Conservation (phyloP, 1,140 invertebrate species). For the Papilio machaon region DNA sequence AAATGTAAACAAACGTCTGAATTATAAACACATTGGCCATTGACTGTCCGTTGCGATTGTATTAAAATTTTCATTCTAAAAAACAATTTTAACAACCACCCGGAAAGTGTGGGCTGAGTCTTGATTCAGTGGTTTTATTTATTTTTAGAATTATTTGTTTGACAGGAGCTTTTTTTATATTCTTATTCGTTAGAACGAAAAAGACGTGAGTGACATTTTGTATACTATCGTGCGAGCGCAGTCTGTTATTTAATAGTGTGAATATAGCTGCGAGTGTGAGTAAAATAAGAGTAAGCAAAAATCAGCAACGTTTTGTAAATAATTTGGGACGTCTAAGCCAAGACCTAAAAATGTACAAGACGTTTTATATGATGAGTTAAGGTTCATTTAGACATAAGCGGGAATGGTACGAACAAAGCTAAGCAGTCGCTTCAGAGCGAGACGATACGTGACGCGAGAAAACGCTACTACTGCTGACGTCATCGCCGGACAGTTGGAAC, state of each 20-base stretch:
- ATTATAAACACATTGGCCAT: slow-evolving; percentile 27
- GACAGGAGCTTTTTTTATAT: neutral
- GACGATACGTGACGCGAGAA: too few relatives aligned
- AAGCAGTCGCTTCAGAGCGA: too few relatives aligned
- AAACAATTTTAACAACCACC: slow-evolving; percentile 28
- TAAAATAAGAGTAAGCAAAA: too few relatives aligned
- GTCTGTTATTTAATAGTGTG: neutral
- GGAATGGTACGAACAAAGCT: too few relatives aligned
- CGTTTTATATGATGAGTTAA: too few relatives aligned
- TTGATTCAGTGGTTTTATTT: neutral
- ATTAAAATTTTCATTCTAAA: slow-evolving; percentile 29
- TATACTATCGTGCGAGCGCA: neutral
- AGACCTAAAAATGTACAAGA: too few relatives aligned
- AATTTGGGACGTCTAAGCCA: too few relatives aligned
- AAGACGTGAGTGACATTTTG: neutral
- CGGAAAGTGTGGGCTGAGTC: slow-evolving; percentile 3
- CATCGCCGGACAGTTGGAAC: too few relatives aligned
- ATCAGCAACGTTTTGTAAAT: too few relatives aligned
- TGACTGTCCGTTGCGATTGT: slow-evolving; percentile 15
- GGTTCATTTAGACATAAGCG: too few relatives aligned
- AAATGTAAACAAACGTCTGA: slow-evolving; percentile 24
- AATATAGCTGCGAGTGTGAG: too few relatives aligned
- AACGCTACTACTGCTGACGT: too few relatives aligned
- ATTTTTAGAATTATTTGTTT: slow-evolving; percentile 5
- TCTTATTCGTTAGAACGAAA: neutral